Percentiles rank a stretch among this genome's conserved stretches.
phyloP scores from a whole-genome alignment of 2,797 vertebrate species.

The Numenius phaeopus region DNA sequence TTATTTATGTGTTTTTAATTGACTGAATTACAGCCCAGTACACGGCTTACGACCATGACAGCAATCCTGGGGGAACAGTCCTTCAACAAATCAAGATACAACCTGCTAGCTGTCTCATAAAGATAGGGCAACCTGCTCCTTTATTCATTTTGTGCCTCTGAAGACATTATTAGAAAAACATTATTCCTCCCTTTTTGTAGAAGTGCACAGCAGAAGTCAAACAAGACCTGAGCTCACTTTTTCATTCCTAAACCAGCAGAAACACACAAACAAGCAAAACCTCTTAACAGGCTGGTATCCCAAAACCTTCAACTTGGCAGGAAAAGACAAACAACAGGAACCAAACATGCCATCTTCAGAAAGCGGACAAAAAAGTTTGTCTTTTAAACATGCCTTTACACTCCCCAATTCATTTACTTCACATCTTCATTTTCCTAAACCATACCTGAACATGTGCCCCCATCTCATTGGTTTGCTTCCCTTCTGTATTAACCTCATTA shows the following conservation, averaged over 20 bases:
- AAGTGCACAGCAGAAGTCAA: background rate
- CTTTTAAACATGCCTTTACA: background rate
- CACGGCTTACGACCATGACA: background rate
- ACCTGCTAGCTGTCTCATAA: constrained; percentile 7
- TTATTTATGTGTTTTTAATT: constrained; percentile 51
- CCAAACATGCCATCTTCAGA: background rate
- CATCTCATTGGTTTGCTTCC: background rate
- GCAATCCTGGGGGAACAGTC: background rate
- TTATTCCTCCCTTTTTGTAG: constrained; percentile 33
- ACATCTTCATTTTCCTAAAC: background rate
- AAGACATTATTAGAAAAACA: constrained; percentile 45
- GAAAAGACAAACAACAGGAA: background rate
- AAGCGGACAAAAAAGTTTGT: background rate
- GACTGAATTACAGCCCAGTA: constrained; percentile 19
- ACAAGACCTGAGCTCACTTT: background rate
- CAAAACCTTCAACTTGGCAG: background rate
- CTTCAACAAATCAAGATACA: constrained; percentile 40
- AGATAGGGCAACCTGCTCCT: constrained; percentile 12
- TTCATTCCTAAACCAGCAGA: background rate
- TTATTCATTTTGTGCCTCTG: constrained; percentile 26
- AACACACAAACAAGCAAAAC: background rate
- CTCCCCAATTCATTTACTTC: background rate
- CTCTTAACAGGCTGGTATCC: background rate
- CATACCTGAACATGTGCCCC: background rate
- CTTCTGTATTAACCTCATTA: background rate